Base-by-base conservation (phyloP, 2,888 invertebrate species). In the Ischnus inquisitorius region DNA sequence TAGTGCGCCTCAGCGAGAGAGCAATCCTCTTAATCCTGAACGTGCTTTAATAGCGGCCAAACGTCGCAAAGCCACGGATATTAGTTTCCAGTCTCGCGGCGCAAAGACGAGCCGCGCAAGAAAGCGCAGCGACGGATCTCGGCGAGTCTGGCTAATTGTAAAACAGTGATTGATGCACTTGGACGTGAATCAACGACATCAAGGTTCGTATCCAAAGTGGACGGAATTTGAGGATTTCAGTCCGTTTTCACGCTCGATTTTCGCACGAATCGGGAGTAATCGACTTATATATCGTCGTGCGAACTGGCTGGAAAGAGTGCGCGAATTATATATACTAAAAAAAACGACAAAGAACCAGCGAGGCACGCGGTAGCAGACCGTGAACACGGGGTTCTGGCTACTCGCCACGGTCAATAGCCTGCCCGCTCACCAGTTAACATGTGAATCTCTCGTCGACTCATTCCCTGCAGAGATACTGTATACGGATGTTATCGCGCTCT, bases 381-480 rank as follows among this genome's bases (percentile, higher is more conserved):
- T 80, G 77, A 84, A 84, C 72, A 80, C 39, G 72, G 57, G 72
- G 60, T 80, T 83, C 79, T 83, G 79, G 83, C 83, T 64, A 74
- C 78, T 72, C 69, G 83, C 80, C 80, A 80, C 68, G 72, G 80
- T 81, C 83, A 78, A 77, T 78, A 74, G 77, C 51, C 77, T 75
- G 74, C 78, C 68, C 64, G 77, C 77, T 84, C 77, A 71, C 80
- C 77, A 80, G 72, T 77, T 80, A 67, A 80, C 76, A 78, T 67
- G 84, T 80, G 80, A 77, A 78, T 78, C 68, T 78, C 60, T 46
- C 79, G 57, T 78, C 81, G 74, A 64, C 39, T 28, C 69, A 74
- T 65, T 39, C 60, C 22, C 57, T 22, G 19, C 75, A 62, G 41
- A 43, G 3, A 75, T 19, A 83, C 60, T 62, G 46, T 62, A 34